Conservation (phyloP, 2,888 invertebrate species). For the Aphodius granarius region DNA sequence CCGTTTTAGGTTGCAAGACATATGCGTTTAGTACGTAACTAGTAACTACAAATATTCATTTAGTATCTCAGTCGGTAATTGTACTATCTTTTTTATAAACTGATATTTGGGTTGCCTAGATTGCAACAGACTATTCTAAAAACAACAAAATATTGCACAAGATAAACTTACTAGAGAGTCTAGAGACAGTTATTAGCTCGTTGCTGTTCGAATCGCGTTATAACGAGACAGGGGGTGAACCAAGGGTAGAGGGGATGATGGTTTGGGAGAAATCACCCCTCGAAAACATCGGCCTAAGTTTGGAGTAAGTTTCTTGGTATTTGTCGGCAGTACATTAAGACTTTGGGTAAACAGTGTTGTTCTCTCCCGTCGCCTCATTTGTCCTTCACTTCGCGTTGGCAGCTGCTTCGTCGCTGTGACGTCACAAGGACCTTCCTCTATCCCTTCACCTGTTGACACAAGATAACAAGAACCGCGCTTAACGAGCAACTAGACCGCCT, state of each 20-base stretch:
- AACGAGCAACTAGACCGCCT: neutral
- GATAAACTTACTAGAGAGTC: neutral
- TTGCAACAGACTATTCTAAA: too few species aligned
- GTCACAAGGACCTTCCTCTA: neutral
- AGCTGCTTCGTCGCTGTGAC: neutral
- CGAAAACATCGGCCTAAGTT: neutral
- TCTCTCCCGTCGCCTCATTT: neutral
- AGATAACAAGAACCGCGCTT: neutral
- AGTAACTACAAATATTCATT: too few species aligned
- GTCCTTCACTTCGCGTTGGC: neutral
- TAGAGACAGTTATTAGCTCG: neutral
- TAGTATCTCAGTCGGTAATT: too few species aligned
- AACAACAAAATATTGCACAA: too few species aligned
- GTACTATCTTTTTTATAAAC: too few species aligned
- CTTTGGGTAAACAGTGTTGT: neutral
- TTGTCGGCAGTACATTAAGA: neutral
- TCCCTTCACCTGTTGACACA: neutral
- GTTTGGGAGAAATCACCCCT: neutral
- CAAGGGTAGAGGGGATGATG: too few species aligned
- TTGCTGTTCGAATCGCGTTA: neutral
- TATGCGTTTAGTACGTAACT: too few species aligned
- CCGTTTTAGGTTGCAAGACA: too few species aligned
- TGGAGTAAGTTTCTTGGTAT: neutral
- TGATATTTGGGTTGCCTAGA: too few species aligned
- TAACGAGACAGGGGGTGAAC: neutral